phyloP scores from a whole-genome alignment of 2,113 vertebrate genomes.

The Pterophyllum scalare region DNA sequence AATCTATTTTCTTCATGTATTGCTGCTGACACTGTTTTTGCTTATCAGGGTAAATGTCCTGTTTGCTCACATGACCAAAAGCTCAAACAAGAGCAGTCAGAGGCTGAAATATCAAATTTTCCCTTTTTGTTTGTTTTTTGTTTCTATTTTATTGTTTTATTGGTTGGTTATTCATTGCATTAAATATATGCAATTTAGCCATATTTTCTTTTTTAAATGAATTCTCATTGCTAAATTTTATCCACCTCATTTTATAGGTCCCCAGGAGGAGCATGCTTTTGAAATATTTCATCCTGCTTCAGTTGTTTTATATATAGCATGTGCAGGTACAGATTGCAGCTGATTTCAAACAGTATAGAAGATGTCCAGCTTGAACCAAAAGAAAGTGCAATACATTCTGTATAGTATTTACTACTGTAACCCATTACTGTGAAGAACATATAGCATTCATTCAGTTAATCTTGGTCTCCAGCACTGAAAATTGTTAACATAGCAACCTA shows the following conservation, averaged over 20 bases:
- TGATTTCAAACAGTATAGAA: background rate
- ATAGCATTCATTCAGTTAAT: background rate
- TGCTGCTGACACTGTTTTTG: too few relatives aligned
- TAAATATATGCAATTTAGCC: too few relatives aligned
- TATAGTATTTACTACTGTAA: background rate
- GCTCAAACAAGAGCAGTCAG: too few relatives aligned
- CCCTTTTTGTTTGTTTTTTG: too few relatives aligned
- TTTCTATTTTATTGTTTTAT: too few relatives aligned
- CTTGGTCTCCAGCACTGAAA: background rate
- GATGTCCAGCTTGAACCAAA: background rate
- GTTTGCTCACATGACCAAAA: too few relatives aligned
- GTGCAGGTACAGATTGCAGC: background rate
- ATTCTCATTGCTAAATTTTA: too few relatives aligned
- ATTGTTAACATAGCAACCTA: background rate
- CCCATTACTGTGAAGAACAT: background rate
- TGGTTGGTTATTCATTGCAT: too few relatives aligned
- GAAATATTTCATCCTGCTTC: conserved; percentile 17
- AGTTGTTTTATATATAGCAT: background rate
- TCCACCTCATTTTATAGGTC: background rate
- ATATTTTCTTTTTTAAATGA: too few relatives aligned
- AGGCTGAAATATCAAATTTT: too few relatives aligned
- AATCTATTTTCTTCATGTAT: too few relatives aligned
- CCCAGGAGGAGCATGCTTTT: background rate
- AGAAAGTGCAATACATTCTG: background rate
- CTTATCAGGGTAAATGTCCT: too few relatives aligned